These are phyloP conservation scores for Drosophila anomalata DNA, from an alignment of 2,888 invertebrate species.

Conservation along the genomic window DNA sequence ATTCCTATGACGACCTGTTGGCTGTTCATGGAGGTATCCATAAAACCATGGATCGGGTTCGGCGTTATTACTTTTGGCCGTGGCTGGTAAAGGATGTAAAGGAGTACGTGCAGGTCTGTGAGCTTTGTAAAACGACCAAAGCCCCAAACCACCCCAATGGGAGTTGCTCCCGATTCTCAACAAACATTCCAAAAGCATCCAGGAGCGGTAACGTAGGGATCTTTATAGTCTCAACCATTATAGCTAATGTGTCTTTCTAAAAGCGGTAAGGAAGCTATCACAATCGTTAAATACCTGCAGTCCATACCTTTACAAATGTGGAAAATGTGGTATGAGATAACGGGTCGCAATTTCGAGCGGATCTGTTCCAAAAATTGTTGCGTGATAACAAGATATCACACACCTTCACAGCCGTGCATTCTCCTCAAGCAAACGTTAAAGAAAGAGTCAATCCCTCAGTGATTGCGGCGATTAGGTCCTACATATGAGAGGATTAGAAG, in stretches of 20 bases:
- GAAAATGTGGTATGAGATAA: not conserved
- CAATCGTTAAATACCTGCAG: not conserved
- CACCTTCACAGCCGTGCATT: not conserved
- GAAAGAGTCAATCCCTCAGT: slow-evolving; percentile 4
- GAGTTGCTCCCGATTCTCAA: not conserved
- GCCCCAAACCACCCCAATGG: not conserved
- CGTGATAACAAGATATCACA: not conserved
- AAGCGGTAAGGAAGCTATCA: not conserved
- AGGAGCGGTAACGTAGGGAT: not conserved
- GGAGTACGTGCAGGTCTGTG: not conserved
- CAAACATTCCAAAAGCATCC: not conserved
- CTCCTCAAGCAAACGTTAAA: not conserved
- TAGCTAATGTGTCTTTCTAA: not conserved
- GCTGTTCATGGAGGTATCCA: no score
- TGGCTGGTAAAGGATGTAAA: not conserved
- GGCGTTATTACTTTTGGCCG: not conserved
- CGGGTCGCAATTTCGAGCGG: not conserved
- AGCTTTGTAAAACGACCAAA: not conserved
- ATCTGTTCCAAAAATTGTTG: not conserved
- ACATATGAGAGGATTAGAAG: not conserved
- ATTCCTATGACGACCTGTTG: no score
- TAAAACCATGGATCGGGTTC: no score
- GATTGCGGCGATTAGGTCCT: not conserved
- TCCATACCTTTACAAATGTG: not conserved
- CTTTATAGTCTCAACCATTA: not conserved